A percentile compares a stretch with the other conserved stretches of the same genome.
Evolutionary conservation across 2,113 vertebrate species (phyloP).

Genomic region (Onychostoma macrolepis): DNA sequence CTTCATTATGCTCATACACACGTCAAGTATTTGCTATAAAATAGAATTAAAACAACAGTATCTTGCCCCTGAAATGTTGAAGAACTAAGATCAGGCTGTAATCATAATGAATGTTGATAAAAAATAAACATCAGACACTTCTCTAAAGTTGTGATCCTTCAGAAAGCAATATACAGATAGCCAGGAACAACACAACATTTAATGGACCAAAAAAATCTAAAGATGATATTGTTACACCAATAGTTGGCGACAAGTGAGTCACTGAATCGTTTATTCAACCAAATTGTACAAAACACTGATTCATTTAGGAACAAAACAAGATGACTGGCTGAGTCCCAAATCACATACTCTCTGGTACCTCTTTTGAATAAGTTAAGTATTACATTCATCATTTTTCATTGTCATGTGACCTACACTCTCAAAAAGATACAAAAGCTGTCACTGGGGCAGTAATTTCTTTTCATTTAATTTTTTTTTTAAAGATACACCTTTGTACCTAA

Average conservation of each 20-base stretch:
- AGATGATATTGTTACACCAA: too few species aligned
- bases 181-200: not conserved
- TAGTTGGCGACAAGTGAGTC: not conserved
- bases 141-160: not conserved
- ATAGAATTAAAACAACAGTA: not conserved
- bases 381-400: too few species aligned
- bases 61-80: not conserved
- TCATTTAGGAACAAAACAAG: not conserved
- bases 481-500: too few species aligned
- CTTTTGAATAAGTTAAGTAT: too few species aligned
- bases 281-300: not conserved
- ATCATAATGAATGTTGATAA: not conserved
- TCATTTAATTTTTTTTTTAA: too few species aligned
- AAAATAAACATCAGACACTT: not conserved
- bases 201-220: not conserved
- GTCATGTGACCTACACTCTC: too few species aligned
- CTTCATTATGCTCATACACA: not conserved
- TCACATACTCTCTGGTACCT: not conserved
- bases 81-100: not conserved
- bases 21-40: not conserved
- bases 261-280: not conserved
- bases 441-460: too few species aligned
- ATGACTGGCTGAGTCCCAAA: not conserved
- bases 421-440: too few species aligned
- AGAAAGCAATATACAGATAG: not conserved